Base-by-base conservation (phyloP, 1,140 invertebrate genomes). In the Drosophila suzukii region DNA sequence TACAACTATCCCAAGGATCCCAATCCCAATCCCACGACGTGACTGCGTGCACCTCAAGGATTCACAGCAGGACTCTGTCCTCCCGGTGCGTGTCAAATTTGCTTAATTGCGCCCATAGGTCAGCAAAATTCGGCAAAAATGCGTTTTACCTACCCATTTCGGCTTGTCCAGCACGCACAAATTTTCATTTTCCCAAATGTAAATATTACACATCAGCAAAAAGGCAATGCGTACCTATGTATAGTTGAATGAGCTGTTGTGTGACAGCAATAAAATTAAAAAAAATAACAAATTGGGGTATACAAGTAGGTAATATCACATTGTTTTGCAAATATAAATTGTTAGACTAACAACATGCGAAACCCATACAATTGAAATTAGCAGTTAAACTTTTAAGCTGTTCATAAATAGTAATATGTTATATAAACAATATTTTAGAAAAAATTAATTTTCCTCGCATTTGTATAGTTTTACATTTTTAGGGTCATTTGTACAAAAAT, bases 11-110 rank as follows among this genome's bases (percentile, higher is more conserved):
- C 43, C 15, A 8, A n/a, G 47, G 34, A 36, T 59, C 60, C 43
- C 30, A 54, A 62, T 49, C 41, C 39, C 61, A 13, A 67, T 62
- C 41, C 15, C 66, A 34, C 30, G 49, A 51, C 49, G 49, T 51
- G 49, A 10, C 24, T 55, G 34, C 53, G 65, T 70, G 43, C 36
- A 71, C 43, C 67, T 71, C 65, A 71, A 71, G 65, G 65, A 70
- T 57, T 44, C 51, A 10, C 51, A 71, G 51, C 65, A 57, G 67
- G 65, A 70, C 36, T 34, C 57, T 17, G 34, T 13, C n/a, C 67
- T 36, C n/a, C 15, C 27, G 46, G 65, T 71, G 67, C 67, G 67
- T 71, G 67, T 71, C 67, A 49, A 71, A 71, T 71, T 71, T 58
- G 67, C 12, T 36, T 49, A 71, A 71, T 70, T 71, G 67, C 50